Evolutionary conservation across 2,113 vertebrate genomes (phyloP).

Genomic region (Eudyptes chrysolophus): DNA sequence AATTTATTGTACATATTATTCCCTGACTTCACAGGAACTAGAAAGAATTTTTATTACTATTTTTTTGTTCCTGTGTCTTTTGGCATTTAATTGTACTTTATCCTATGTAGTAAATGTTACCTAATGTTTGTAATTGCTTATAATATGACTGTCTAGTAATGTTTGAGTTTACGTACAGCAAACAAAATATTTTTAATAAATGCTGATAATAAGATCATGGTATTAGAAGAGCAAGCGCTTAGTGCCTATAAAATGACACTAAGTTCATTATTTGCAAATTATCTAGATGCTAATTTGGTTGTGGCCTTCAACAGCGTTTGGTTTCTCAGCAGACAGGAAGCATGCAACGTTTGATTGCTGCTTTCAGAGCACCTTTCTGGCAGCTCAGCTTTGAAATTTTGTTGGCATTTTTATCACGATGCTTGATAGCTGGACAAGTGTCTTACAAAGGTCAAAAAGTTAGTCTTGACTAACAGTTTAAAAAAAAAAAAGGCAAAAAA

Average conservation of each 20-base stretch:
- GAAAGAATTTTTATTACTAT: background rate
- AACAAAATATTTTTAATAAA: background rate
- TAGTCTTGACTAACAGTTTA: background rate
- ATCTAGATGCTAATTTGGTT: background rate
- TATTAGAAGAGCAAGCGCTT: background rate
- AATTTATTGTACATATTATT: background rate
- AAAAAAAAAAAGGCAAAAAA: background rate
- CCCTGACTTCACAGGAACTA: background rate
- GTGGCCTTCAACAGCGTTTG: background rate
- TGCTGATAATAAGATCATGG: background rate
- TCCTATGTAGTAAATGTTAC: background rate
- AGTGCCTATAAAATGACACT: background rate
- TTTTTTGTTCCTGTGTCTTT: background rate
- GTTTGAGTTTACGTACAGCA: background rate
- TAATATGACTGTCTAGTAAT: background rate
- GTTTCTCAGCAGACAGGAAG: background rate
- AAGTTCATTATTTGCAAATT: constrained; percentile 13
- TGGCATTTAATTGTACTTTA: background rate
- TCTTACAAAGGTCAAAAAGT: background rate
- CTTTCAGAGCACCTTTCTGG: background rate
- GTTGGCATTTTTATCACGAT: background rate
- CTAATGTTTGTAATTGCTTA: background rate
- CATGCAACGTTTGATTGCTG: accelerated
- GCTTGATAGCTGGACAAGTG: background rate
- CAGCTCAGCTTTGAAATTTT: background rate